Percentiles rank a stretch among this genome's conserved stretches.
These are phyloP conservation scores for Drosophila nasuta DNA, from an alignment of 1,140 invertebrate species.

Conservation along the genomic window DNA sequence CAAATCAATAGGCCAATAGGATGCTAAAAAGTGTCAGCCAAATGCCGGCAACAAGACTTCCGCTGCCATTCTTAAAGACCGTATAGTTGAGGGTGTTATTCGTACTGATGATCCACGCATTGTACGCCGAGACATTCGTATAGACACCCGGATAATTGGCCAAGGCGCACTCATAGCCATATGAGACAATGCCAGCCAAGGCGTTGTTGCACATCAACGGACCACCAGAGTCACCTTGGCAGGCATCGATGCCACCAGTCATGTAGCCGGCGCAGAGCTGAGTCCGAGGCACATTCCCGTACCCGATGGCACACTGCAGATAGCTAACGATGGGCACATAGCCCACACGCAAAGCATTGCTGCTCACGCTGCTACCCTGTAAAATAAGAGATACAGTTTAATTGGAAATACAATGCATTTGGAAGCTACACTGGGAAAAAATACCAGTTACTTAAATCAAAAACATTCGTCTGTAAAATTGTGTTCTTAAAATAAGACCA, in stretches of 20 bases:
- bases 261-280: conserved; percentile 65
- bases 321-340: conserved; percentile 47
- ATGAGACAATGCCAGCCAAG: conserved; percentile 86
- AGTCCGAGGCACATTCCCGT: conserved; percentile 10
- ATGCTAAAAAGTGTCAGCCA: conserved; percentile 12
- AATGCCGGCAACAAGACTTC: neutral
- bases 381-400: neutral
- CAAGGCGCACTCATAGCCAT: conserved; percentile 87
- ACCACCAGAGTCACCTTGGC: conserved; percentile 83
- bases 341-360: conserved; percentile 45
- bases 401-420: neutral
- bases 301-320: conserved; percentile 37
- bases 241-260: conserved; percentile 67
- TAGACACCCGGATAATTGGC: conserved; percentile 87
- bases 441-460: too few relatives aligned
- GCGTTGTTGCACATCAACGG: conserved; percentile 65
- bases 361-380: conserved; percentile 24
- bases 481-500: too few relatives aligned
- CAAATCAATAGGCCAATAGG: conserved; percentile 3
- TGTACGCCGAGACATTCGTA: conserved; percentile 87
- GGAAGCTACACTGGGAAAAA: neutral
- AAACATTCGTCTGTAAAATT: too few relatives aligned
- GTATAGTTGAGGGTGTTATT: conserved; percentile 62
- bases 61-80: conserved; percentile 28
- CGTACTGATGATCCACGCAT: conserved; percentile 85